Conservation (phyloP, 2,113 vertebrate genomes). For the Megaceryle torquata region DNA sequence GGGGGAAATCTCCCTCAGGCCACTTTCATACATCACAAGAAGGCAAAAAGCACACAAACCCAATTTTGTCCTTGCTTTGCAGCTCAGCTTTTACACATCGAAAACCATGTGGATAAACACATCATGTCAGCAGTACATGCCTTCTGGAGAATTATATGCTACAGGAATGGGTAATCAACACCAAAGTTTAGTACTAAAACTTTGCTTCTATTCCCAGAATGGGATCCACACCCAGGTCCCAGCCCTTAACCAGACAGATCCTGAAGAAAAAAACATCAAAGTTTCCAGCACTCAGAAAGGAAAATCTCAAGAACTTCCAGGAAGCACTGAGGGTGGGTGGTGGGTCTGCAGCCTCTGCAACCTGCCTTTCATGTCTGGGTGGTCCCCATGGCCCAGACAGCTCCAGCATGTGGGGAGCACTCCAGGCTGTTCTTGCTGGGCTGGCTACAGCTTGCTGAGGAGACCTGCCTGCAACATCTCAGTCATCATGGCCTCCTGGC, state of each 20-base stretch:
- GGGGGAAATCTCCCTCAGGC: background rate
- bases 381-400: background rate
- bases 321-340: accelerated
- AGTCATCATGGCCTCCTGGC: too few relatives aligned
- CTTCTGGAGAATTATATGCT: background rate
- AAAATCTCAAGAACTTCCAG: background rate
- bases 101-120: background rate
- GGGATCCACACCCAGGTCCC: too few relatives aligned
- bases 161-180: background rate
- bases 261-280: background rate
- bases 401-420: accelerated
- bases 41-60: background rate
- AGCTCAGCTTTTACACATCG: background rate
- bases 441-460: background rate
- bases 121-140: background rate
- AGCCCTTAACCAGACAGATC: background rate
- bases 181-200: background rate
- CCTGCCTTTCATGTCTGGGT: accelerated
- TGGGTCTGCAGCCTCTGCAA: background rate
- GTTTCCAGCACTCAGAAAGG: background rate
- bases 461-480: background rate
- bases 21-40: background rate
- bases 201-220: background rate
- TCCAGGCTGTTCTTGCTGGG: background rate
- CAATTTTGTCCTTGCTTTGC: background rate